Evolutionary conservation across 2,888 invertebrate species (phyloP).

Genomic region (Ethmia dodecea): DNA sequence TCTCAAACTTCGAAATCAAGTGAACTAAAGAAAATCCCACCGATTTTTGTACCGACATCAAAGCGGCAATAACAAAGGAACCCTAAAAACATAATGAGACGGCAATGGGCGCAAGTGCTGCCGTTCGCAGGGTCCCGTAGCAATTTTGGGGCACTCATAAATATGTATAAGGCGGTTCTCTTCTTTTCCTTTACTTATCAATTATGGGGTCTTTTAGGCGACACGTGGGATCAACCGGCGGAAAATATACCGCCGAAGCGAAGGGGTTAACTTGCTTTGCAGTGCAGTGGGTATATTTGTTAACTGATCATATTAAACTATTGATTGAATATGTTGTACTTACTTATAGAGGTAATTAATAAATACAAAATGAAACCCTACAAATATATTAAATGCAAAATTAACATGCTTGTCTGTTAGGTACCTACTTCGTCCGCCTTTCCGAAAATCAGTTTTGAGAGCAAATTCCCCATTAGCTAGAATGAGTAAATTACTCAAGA

Average conservation of each 20-base stretch:
- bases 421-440: no score
- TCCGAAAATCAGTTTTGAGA: no score
- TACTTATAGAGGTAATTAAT: no score
- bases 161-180: conserved; percentile 71
- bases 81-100: conserved; percentile 74
- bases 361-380: no score
- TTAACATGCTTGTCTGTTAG: no score
- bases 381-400: no score
- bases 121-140: conserved; percentile 71
- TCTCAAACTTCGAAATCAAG: conserved; percentile 38
- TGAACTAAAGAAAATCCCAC: conserved; percentile 50
- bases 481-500: no score
- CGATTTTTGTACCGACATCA: conserved; percentile 65
- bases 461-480: no score
- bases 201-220: conserved; percentile 73
- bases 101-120: conserved; percentile 73
- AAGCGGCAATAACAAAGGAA: conserved; percentile 68
- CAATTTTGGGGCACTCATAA: conserved; percentile 72
- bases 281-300: no score
- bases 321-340: no score
- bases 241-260: conserved; percentile 45
- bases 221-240: conserved; percentile 50
- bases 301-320: no score
- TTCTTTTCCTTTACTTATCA: conserved; percentile 78
- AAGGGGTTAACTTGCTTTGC: conserved; percentile 53